Base-by-base conservation (phyloP, 2,113 vertebrate genomes). In the Cryptoleucopteryx plumbea region DNA sequence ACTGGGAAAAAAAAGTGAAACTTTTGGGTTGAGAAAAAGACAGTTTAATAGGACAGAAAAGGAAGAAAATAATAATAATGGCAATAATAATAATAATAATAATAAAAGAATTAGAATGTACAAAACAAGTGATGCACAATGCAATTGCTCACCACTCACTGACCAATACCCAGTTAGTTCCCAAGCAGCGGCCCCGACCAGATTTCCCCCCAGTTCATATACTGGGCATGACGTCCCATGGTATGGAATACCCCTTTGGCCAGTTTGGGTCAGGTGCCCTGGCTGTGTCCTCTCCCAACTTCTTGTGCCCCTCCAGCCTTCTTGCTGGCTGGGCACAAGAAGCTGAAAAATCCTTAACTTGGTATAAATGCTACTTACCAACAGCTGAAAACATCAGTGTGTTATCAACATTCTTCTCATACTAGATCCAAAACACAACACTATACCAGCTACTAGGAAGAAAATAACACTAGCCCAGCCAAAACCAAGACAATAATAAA, bases 351-450 rank as follows among this genome's bases (percentile, higher is more conserved):
- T 53, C 52, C 27, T 53, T 3, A 6, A 53, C 16, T 53, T 53
- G 3, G 16, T 11, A 4, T 53, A 53, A 53, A 31, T 6, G 3
- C 10, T 17, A 11, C 6, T 18, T 0, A 53, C 10, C 27, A 53
- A 18, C 52, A 53, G 31, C 27, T 53, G 27, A 53, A 31, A 29
- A 18, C 27, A 53, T 53, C 52, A 53, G 27, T 4, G 52, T 53
- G 52, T 31, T 53, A 53, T 31, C 16, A 31, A 29, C 52, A 18
- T 53, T 31, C 27, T 31, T 53, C 52, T 53, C 16, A 7, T 17
- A 11, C 52, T 31, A 11, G 3, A 53, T 16, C 52, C 52, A 29
- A 53, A 29, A 17, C 53, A 18, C 4, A 55, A 7, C 29, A 18
- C 29, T 55, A 7, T 31, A 31, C 53, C 29, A 55, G 29, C 11